These are phyloP conservation scores for Bombus pyrosoma DNA, from an alignment of 1,140 invertebrate species.

Conservation along the genomic window DNA sequence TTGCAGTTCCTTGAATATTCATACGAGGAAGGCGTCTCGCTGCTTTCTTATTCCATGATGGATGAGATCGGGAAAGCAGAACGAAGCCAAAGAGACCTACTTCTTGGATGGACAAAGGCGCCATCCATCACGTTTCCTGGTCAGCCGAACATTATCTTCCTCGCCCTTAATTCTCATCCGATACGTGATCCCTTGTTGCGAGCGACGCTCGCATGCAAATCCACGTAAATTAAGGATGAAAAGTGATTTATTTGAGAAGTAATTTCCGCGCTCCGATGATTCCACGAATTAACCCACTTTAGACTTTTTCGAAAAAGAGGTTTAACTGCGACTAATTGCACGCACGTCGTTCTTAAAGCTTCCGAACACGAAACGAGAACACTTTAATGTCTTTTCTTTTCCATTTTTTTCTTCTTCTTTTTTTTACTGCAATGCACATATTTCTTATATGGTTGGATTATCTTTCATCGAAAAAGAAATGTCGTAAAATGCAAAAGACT, in stretches of 20 bases:
- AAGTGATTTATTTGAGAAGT: slow-evolving; percentile 23
- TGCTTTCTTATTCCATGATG: slow-evolving; percentile 67
- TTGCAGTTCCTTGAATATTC: slow-evolving; percentile 63
- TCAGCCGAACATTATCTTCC: slow-evolving; percentile 40
- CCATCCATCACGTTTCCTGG: slow-evolving; percentile 66
- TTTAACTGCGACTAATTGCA: slow-evolving; percentile 3
- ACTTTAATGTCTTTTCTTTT: not conserved
- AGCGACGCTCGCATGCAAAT: slow-evolving; percentile 11
- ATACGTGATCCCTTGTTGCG: not conserved
- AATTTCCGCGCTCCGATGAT: not conserved
- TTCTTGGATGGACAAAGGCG: slow-evolving; percentile 58
- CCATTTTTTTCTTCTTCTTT: not conserved
- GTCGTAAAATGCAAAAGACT: not conserved
- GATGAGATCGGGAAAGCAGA: slow-evolving; percentile 61
- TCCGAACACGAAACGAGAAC: not conserved
- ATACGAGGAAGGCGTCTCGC: slow-evolving; percentile 54
- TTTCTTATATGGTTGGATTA: not conserved
- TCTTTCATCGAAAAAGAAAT: not conserved
- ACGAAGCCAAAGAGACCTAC: slow-evolving; percentile 56
- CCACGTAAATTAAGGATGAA: not conserved
- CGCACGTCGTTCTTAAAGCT: not conserved
- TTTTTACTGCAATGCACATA: not conserved
- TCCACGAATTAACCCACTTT: slow-evolving; percentile 15
- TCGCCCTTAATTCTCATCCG: slow-evolving; percentile 10
- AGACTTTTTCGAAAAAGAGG: not conserved